Evolutionary conservation across 2,888 invertebrate species (phyloP), one percentile per base, ranked within the genome.

Genomic region (Germaria angustata): DNA sequence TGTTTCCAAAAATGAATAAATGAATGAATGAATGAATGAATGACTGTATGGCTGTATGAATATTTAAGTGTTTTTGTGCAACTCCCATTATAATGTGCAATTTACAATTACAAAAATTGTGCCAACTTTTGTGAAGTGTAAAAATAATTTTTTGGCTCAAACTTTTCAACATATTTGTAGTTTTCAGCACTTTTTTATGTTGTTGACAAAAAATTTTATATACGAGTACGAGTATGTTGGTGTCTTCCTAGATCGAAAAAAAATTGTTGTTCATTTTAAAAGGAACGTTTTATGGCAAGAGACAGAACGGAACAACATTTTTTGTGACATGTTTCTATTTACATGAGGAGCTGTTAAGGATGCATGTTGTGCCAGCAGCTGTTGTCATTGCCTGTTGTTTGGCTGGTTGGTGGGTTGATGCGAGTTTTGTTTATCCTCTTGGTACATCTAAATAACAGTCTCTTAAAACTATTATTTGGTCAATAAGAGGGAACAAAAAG

Each of bases 111-210:
- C 53, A 66, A 65, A 66, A 46, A 65, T 57, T 65, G 57, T 79
- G 81, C 81, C 81, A 82, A 82, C 63, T 59, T 61, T 78, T 65
- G 44, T 79, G 44, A 63, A 71, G 82, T 82, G 82, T 75, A 69
- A 75, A 75, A 71, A 65, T 59, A 36, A 41, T 71, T 78, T 71
- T 78, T 66, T 81, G 66, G 55, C 72, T 17, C 34, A 46, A 81
- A 68, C 39, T 72, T 49, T 82, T 79, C 49, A 53, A 28, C 44
- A 71, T 68, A 71, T 68, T 75, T 71, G 68, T 36, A 24, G 51
- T 36, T 41, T 51, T 57, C 39, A 39, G 55, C 61, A 32, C n/a
- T 59, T 53, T 71, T 63, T 68, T 53, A 39, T 17, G 49, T 32
- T 65, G 32, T 59, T 39, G 7, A 17, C 39, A 11, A 46, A 41